Evolutionary conservation across 2,888 invertebrate genomes (phyloP), one percentile per base, ranked within the genome.

Genomic region (Hydriomena furcata): DNA sequence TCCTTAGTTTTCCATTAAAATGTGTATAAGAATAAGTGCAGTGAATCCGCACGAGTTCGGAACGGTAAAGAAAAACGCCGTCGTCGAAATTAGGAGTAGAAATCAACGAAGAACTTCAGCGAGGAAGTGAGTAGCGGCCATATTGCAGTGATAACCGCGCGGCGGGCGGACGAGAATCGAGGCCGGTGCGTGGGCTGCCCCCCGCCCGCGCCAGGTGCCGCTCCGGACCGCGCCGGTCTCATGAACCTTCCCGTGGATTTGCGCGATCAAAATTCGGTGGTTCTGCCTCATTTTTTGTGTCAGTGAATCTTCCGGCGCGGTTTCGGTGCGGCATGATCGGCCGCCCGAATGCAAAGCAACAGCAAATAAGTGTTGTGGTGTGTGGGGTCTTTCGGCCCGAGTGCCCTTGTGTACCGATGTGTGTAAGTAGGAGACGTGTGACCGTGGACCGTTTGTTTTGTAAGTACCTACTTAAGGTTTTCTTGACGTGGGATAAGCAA

Each of bases 151-250:
- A 90, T 89, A 90, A 90, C 89, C 89, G 89, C 90, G 89, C 89
- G 88, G 87, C 89, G 86, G 89, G 89, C 89, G 89, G 89, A 87
- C 89, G 88, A 90, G 89, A 89, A 90, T 90, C 89, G 89, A 90
- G 89, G 89, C 89, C 90, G 90, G 88, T 89, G 90, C 90, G 89
- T 89, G 89, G 91, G 91, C 91, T 91, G 88, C 88, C 90, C 88
- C 81, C 84, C 88, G 82, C 88, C 85, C 85, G 83, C 84, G 86
- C 86, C 86, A 84, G 85, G 86, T 84, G 87, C 87, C 91, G 90
- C 92, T 91, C 92, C 90, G 91, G 89, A 89, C 92, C 91, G 92
- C 92, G 92, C 91, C 91, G 91, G 89, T 91, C 91, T 91, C 88
- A 86, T 73, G 80, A 88, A 82, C 88, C 87, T 85, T 86, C 87